These are phyloP conservation scores for Drosophila fungiperda DNA, from an alignment of 2,888 invertebrate genomes.

Conservation along the genomic window DNA sequence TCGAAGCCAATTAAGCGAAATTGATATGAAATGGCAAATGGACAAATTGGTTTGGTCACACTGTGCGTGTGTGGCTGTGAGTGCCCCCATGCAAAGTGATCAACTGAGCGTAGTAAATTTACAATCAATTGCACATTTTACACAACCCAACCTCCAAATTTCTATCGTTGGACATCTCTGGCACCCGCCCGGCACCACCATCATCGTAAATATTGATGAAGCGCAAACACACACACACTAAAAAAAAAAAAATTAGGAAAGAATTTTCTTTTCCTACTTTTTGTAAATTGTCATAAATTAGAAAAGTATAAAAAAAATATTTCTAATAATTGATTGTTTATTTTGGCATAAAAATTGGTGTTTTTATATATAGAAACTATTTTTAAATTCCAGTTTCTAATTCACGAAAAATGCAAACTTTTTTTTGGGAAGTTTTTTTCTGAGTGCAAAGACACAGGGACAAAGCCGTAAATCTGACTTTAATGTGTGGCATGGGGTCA, in stretches of 20 bases:
- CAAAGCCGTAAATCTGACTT: conserved; percentile 58
- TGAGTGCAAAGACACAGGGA: background rate
- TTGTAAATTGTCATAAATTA: background rate
- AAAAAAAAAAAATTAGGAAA: background rate
- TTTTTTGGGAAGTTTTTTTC: background rate
- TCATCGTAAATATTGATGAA: conserved; percentile 73
- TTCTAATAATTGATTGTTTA: background rate
- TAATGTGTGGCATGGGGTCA: conserved; percentile 50
- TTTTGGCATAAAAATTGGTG: background rate
- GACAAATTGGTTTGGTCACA: conserved; percentile 31
- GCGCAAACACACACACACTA: conserved; percentile 1
- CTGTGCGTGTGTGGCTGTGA: conserved; percentile 17
- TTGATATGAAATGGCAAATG: conserved; percentile 1
- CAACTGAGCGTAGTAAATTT: conserved; percentile 46
- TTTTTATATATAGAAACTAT: background rate
- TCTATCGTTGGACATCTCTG: background rate
- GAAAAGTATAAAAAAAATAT: background rate
- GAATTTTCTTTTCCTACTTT: background rate
- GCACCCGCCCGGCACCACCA: conserved; percentile 34
- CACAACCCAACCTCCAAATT: conserved; percentile 45
- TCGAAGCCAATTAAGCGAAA: conserved; percentile 28
- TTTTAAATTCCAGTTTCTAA: background rate
- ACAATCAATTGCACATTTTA: conserved; percentile 62
- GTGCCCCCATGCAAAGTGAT: conserved; percentile 17
- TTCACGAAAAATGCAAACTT: background rate